Evolutionary conservation across 1,140 invertebrate species (phyloP).

Genomic region (Telenomus remus): DNA sequence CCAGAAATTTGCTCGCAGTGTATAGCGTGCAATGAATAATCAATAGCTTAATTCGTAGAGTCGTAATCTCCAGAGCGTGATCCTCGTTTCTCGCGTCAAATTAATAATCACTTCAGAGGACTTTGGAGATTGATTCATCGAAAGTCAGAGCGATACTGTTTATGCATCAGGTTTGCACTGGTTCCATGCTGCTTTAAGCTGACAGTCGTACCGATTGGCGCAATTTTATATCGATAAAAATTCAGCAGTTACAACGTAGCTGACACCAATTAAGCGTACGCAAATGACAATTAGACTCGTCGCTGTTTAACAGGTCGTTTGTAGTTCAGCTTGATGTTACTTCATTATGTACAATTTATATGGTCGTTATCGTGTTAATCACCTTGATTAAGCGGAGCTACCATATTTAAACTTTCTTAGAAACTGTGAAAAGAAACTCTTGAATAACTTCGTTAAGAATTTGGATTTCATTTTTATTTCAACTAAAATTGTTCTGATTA

Average conservation of each 20-base stretch:
- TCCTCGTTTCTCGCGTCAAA: background rate
- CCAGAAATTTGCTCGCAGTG: no score
- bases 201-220: conserved; percentile 8
- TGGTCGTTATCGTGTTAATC: no score
- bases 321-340: background rate
- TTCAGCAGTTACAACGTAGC: conserved; percentile 11
- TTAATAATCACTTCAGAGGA: conserved; percentile 10
- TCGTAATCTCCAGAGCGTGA: background rate
- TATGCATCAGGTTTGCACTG: background rate
- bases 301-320: background rate
- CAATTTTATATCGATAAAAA: conserved; percentile 12
- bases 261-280: conserved; percentile 26
- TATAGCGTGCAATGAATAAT: no score
- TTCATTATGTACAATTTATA: no score
- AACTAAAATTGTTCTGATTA: no score
- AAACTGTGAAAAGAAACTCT: no score
- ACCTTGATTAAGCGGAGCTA: no score
- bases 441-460: no score
- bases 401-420: no score
- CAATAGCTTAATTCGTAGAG: no score
- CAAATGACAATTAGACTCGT: background rate
- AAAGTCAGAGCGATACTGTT: background rate
- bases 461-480: no score
- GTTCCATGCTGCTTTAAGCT: conserved; percentile 29
- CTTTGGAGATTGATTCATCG: conserved; percentile 5